A percentile compares a stretch with the other conserved stretches of the same genome.
Conservation (phyloP, 2,797 vertebrate species). For the Manis crassicaudata region DNA sequence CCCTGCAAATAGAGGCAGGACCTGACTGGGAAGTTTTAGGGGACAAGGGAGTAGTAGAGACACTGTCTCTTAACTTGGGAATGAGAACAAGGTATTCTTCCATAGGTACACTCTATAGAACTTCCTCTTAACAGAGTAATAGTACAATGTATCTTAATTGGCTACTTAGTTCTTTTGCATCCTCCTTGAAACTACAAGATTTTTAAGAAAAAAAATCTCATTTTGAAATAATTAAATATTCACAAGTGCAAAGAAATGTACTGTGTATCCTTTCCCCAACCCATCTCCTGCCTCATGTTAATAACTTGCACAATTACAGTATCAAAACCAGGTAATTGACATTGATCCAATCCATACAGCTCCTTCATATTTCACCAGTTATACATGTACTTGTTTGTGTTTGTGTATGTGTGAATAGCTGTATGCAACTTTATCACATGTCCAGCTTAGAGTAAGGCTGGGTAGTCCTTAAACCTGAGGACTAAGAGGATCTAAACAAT, state of each 20-base stretch:
- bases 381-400: background rate
- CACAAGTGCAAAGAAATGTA: background rate
- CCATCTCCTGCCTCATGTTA: background rate
- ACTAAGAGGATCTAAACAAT: background rate
- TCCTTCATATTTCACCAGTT: background rate
- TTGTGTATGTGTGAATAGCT: accelerated
- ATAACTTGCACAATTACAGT: background rate
- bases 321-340: background rate
- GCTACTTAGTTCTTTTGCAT: background rate
- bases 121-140: background rate
- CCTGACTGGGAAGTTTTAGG: background rate
- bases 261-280: background rate
- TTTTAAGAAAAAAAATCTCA: background rate
- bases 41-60: background rate
- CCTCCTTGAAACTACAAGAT: background rate
- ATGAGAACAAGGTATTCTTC: background rate
- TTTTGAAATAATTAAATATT: conserved; percentile 19
- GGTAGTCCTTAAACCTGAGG: background rate
- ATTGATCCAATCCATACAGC: background rate
- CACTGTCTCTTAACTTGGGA: background rate
- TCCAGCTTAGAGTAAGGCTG: background rate
- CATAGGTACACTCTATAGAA: background rate
- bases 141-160: background rate
- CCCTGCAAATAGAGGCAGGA: background rate
- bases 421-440: background rate